These are phyloP conservation scores for Drosophila mimica DNA, from an alignment of 2,888 invertebrate genomes.

Conservation along the genomic window DNA sequence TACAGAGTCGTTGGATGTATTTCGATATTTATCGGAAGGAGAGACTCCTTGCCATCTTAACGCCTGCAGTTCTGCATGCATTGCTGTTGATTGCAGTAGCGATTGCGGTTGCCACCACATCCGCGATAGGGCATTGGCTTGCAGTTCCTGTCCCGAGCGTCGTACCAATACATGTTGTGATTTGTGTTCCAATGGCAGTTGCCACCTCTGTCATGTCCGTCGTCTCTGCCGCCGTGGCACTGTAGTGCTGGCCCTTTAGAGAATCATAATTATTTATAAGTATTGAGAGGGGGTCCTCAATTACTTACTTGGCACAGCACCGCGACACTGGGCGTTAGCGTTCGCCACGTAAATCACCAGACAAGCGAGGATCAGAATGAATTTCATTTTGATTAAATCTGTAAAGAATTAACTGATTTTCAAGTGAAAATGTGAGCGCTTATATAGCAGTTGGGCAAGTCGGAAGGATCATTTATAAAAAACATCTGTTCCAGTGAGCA, in stretches of 20 bases:
- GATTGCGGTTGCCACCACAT: not conserved
- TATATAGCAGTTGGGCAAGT: not conserved
- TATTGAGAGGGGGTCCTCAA: not conserved
- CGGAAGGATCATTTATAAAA: not conserved
- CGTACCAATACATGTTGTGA: slow-evolving; percentile 17
- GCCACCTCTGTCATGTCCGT: not conserved
- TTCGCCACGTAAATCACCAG: not conserved
- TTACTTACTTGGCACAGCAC: not conserved
- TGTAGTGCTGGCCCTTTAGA: not conserved
- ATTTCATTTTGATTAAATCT: not conserved
- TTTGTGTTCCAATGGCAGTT: slow-evolving; percentile 5
- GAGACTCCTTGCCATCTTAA: not conserved
- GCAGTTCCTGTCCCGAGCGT: not conserved
- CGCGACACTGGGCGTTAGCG: not conserved
- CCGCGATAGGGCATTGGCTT: not conserved
- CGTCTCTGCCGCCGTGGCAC: not conserved
- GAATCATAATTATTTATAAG: not conserved
- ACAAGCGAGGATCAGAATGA: not conserved
- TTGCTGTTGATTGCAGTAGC: not conserved
- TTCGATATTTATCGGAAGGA: not conserved
- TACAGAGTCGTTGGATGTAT: not conserved
- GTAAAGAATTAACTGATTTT: not conserved
- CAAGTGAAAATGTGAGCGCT: not conserved
- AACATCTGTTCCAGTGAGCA: not conserved
- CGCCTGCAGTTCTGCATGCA: not conserved